A percentile compares a stretch with the other conserved stretches of the same genome.
These are phyloP conservation scores for Trichopria drosophilae DNA, from an alignment of 2,888 invertebrate species.

Conservation along the genomic window DNA sequence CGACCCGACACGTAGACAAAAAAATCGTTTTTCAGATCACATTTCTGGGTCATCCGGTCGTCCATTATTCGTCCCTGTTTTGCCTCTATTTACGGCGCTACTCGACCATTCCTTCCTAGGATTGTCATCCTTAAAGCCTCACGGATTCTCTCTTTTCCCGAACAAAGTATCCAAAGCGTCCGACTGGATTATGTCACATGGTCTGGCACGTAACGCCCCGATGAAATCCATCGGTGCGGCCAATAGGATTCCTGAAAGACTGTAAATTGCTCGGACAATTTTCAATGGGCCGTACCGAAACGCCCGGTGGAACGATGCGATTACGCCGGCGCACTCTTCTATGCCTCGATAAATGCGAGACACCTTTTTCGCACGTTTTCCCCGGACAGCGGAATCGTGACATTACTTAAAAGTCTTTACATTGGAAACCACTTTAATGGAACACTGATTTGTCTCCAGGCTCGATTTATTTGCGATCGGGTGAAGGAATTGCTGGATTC, in stretches of 20 bases:
- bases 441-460: too few species aligned
- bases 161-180: constrained; percentile 39
- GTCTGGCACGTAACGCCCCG: constrained; percentile 45
- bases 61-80: constrained; percentile 34
- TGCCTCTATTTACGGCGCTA: constrained; percentile 35
- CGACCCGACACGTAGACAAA: too few species aligned
- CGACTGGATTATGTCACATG: constrained; percentile 54
- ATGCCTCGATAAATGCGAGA: too few species aligned
- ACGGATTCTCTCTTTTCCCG: constrained; percentile 16
- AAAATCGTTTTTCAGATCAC: too few species aligned
- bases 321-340: constrained; percentile 12
- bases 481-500: too few species aligned
- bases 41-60: constrained; percentile 40
- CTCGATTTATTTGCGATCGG: too few species aligned
- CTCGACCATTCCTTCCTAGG: constrained; percentile 1
- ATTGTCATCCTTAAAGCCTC: constrained; percentile 6
- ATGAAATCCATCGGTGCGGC: constrained; percentile 39
- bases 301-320: constrained; percentile 36
- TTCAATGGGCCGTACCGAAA: constrained; percentile 38
- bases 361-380: too few species aligned
- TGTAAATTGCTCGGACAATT: constrained; percentile 56
- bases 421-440: too few species aligned
- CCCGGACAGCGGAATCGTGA: too few species aligned
- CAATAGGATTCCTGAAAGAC: constrained; percentile 47
- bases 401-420: too few species aligned